These are phyloP conservation scores for Nasonia oneida DNA, from an alignment of 2,888 invertebrate genomes.

Conservation along the genomic window DNA sequence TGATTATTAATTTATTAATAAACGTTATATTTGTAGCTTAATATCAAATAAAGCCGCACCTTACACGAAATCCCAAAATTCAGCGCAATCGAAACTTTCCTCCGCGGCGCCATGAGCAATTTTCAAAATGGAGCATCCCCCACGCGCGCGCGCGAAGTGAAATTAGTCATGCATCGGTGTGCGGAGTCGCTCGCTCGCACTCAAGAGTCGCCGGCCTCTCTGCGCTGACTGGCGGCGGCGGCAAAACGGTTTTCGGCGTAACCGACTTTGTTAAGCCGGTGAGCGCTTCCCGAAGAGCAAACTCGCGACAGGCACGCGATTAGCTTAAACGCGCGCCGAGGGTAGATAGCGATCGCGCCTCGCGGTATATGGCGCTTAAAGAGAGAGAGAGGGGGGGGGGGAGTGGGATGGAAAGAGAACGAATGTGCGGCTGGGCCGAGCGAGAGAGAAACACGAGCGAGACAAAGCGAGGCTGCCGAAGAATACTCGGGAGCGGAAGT, in stretches of 20 bases:
- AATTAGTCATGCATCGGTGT: constrained; percentile 41
- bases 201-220: constrained; percentile 2
- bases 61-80: too few relatives aligned
- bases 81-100: background rate
- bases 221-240: background rate
- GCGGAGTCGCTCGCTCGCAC: background rate
- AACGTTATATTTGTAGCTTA: too few relatives aligned
- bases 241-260: constrained; percentile 49
- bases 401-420: constrained; percentile 7
- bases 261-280: constrained; percentile 46
- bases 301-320: constrained; percentile 57
- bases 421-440: background rate
- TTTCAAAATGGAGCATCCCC: background rate
- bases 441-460: constrained; percentile 1
- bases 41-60: too few relatives aligned
- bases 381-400: constrained; percentile 5
- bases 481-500: constrained; percentile 13
- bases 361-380: background rate
- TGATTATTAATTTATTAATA: too few relatives aligned
- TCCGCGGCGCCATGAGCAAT: background rate
- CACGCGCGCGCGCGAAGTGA: background rate
- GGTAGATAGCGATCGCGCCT: constrained; percentile 42
- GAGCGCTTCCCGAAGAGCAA: constrained; percentile 51
- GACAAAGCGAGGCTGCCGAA: constrained; percentile 6
- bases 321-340: constrained; percentile 53